These are phyloP conservation scores for Drosophila ustulata DNA, from an alignment of 2,888 invertebrate genomes.

Conservation along the genomic window DNA sequence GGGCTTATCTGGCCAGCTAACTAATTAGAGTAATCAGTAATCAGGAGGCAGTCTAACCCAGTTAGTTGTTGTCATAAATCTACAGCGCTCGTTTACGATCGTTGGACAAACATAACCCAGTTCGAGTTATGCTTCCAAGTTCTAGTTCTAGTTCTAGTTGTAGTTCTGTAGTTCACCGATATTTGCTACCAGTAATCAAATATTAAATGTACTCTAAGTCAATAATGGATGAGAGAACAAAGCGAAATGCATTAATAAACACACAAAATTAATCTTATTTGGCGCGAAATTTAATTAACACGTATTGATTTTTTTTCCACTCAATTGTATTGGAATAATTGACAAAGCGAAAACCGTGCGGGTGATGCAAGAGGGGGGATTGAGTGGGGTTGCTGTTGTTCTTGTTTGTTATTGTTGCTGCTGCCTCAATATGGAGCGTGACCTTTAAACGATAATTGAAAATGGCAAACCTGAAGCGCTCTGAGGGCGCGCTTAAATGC, in stretches of 20 bases:
- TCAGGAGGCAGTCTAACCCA: constrained; percentile 33
- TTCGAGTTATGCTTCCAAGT: constrained; percentile 19
- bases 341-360: constrained; percentile 25
- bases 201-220: constrained; percentile 16
- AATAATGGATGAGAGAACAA: constrained; percentile 18
- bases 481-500: constrained; percentile 19
- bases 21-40: constrained; percentile 24
- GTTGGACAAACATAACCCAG: constrained; percentile 49
- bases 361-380: not conserved
- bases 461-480: constrained; percentile 26
- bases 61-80: constrained; percentile 45
- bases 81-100: constrained; percentile 12
- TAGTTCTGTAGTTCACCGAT: constrained; percentile 2
- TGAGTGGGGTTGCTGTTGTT: too few species aligned
- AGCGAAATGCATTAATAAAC: constrained; percentile 26
- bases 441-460: constrained; percentile 41
- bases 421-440: constrained; percentile 31
- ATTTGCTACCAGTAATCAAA: constrained; percentile 11
- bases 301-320: constrained; percentile 68
- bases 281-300: constrained; percentile 63
- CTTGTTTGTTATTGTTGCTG: not conserved
- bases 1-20: constrained; percentile 34
- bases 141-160: constrained; percentile 34
- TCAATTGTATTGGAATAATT: constrained; percentile 48
- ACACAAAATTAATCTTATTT: constrained; percentile 46